Evolutionary conservation across 2,797 vertebrate species (phyloP).

Genomic region (Crenuchus spilurus): DNA sequence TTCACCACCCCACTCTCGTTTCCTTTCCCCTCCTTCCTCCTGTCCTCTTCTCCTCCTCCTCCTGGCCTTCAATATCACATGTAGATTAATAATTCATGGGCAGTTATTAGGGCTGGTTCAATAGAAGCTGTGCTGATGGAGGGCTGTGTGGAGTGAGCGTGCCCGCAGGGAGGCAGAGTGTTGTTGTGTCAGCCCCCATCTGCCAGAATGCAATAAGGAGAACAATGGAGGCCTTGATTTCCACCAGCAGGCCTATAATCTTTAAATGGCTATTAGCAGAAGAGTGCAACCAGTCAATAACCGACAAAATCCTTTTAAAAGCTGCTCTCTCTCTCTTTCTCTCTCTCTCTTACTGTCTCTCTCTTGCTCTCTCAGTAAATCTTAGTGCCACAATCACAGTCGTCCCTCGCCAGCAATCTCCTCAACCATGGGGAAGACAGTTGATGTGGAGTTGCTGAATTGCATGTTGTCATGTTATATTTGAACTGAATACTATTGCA

Average conservation of each 20-base stretch:
- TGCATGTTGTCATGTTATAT: slow-evolving; percentile 22
- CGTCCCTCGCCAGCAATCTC: slow-evolving; percentile 40
- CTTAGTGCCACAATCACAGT: slow-evolving; percentile 53
- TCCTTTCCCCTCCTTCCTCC: slow-evolving; percentile 65
- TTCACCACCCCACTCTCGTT: slow-evolving; percentile 61
- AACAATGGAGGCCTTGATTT: slow-evolving; percentile 89
- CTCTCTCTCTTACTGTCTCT: slow-evolving; percentile 66
- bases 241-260: slow-evolving; percentile 89
- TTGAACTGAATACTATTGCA: slow-evolving; percentile 24
- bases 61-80: slow-evolving; percentile 80
- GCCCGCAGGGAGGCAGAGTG: slow-evolving; percentile 83
- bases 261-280: slow-evolving; percentile 91
- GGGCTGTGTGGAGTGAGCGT: slow-evolving; percentile 74
- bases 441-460: slow-evolving; percentile 34
- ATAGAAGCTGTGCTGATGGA: slow-evolving; percentile 88
- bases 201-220: slow-evolving; percentile 89
- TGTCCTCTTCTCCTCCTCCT: slow-evolving; percentile 67
- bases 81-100: slow-evolving; percentile 87
- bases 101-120: slow-evolving; percentile 86
- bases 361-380: slow-evolving; percentile 59
- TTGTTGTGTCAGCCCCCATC: slow-evolving; percentile 89
- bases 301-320: slow-evolving; percentile 88
- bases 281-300: slow-evolving; percentile 91
- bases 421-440: slow-evolving; percentile 10
- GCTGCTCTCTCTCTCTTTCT: slow-evolving; percentile 75